Percentiles rank a stretch among this genome's conserved stretches.
phyloP scores from a whole-genome alignment of 2,113 vertebrate genomes.

The Chionomys nivalis region DNA sequence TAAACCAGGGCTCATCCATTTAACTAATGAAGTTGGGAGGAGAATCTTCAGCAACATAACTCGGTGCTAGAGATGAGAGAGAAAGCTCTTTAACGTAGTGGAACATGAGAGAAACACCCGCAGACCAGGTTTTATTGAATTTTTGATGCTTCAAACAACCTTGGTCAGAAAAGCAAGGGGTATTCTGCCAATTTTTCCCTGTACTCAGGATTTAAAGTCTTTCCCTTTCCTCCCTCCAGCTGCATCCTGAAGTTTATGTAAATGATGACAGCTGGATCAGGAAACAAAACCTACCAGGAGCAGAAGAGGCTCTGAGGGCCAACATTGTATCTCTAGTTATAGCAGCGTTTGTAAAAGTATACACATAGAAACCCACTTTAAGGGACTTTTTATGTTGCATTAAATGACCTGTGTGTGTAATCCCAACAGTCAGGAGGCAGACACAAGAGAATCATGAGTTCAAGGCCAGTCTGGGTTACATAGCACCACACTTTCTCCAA shows the following conservation, averaged over 20 bases:
- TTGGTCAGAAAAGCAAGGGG: background rate
- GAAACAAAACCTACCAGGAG: background rate
- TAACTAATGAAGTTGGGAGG: background rate
- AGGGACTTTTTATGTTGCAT: background rate
- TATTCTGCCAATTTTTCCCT: background rate
- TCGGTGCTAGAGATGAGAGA: background rate
- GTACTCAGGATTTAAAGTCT: background rate
- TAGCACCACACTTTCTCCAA: background rate
- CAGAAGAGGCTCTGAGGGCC: background rate
- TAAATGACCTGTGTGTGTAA: background rate
- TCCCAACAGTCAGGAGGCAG: background rate
- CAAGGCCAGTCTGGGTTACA: background rate
- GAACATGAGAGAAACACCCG: background rate
- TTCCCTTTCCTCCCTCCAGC: background rate
- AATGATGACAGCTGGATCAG: background rate
- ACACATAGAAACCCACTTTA: background rate
- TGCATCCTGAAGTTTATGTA: background rate
- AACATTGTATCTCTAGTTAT: background rate
- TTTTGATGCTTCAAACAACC: background rate
- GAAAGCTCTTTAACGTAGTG: background rate
- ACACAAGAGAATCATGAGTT: background rate
- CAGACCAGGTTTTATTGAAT: background rate
- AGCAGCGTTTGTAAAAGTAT: background rate
- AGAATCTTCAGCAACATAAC: background rate
- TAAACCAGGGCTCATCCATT: background rate